phyloP scores from a whole-genome alignment of 2,113 vertebrate species.

The Sisor rabdophorus region DNA sequence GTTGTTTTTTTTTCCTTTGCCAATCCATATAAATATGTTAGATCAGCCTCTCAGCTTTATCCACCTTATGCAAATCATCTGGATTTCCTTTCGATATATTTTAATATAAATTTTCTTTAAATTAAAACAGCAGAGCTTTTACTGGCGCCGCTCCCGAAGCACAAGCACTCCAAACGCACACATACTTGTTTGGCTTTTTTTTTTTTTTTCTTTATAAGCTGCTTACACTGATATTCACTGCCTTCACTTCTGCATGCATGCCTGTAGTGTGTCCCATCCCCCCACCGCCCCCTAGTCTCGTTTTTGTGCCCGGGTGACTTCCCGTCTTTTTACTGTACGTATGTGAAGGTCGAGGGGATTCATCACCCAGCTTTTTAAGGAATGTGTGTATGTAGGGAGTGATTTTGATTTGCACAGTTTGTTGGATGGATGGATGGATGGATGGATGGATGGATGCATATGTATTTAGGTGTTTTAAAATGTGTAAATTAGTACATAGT shows the following conservation, averaged over 20 bases:
- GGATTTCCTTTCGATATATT: not conserved
- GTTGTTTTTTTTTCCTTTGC: slow-evolving; percentile 20
- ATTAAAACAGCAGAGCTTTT: not conserved
- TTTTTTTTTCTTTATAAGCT: not conserved
- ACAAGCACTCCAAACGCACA: not conserved
- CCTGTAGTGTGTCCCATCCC: not conserved
- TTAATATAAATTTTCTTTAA: not conserved
- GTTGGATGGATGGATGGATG: slow-evolving; percentile 31
- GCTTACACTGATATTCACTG: slow-evolving; percentile 2
- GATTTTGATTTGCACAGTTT: slow-evolving; percentile 70
- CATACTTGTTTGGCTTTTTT: no score
- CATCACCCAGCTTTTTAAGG: slow-evolving; percentile 37
- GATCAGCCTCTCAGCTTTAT: not conserved
- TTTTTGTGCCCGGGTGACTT: not conserved
- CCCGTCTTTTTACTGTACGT: not conserved
- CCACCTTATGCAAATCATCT: not conserved
- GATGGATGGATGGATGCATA: not conserved
- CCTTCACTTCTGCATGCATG: not conserved
- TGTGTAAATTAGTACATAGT: slow-evolving; percentile 43
- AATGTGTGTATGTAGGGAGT: slow-evolving; percentile 41
- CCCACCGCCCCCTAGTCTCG: not conserved
- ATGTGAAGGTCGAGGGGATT: not conserved
- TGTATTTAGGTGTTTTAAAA: slow-evolving; percentile 25
- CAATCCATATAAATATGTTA: slow-evolving; percentile 15
- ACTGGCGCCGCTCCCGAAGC: not conserved